Base-by-base conservation (phyloP, 2,113 vertebrate genomes). In the Nibea albiflora region DNA sequence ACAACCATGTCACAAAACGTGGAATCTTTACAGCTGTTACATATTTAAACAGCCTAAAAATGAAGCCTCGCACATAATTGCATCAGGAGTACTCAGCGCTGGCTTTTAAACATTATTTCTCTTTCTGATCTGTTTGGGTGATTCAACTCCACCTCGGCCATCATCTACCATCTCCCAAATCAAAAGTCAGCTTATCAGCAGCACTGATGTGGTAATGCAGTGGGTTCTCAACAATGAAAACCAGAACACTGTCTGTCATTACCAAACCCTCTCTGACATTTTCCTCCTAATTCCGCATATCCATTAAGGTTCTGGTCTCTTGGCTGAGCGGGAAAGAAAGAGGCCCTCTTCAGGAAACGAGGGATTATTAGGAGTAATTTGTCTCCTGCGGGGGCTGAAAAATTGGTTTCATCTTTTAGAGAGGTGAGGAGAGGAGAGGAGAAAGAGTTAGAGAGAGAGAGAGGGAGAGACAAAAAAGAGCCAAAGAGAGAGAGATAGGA, bases 341-440 rank as follows among this genome's bases (percentile, higher is more conserved):
- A 92, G 78, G 74, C 73, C 77, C 88, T 88, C 87, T 93, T 86
- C 72, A 85, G 87, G 89, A 92, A 91, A 89, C 79, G 5, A 92
- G 88, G 91, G 88, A 89, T 92, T 88, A 90, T 93, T 93, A 91
- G 81, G 28, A 86, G 89, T 89, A 86, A 93, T 93, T 92, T 92
- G 80, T 86, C 70, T 87, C 76, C 58, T 68, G 81, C 47, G 42
- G 78, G 63, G 77, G 77, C 80, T 85, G 85, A 88, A 91, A 93
- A 91, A 92, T 90, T 83, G 88, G 79, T 88, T 87, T 88, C 73
- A 92, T 92, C 85, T 93, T 85, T 84, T 82, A 79, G 75, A 84
- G 72, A 84, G 47, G 39, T 62, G 58, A 22, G 61, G 17, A 53
- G 70, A 73, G 63, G 39, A 44, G 57, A 67, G 26, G 28, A 39